Conservation (phyloP, 2,113 vertebrate species). For the Dendrocopos noguchii region DNA sequence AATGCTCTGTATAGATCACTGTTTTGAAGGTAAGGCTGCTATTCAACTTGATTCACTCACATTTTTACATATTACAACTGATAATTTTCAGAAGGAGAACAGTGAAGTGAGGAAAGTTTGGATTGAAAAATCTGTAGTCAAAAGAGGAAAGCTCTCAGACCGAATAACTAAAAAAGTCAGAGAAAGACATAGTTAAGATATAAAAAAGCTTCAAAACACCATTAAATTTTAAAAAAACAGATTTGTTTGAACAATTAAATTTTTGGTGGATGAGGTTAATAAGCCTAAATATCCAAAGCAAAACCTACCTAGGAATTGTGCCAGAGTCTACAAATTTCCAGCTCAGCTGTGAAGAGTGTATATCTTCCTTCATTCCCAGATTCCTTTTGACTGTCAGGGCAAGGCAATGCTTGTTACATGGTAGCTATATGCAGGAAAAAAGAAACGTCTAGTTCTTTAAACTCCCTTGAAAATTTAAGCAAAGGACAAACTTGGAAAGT, state of each 20-base stretch:
- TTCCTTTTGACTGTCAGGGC: neutral
- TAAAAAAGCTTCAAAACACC: neutral
- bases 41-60: neutral
- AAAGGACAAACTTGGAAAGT: neutral
- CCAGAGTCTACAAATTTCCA: neutral
- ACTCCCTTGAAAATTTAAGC: neutral
- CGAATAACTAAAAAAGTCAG: neutral
- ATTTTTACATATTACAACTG: neutral
- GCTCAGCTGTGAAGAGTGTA: neutral
- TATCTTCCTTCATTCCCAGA: neutral
- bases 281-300: neutral
- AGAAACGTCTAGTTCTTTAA: neutral
- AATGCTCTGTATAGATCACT: neutral
- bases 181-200: neutral
- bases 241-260: neutral
- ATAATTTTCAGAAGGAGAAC: neutral
- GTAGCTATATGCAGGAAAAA: neutral
- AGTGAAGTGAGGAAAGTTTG: neutral
- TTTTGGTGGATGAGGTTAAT: neutral
- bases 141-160: neutral
- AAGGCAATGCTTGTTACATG: neutral
- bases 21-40: neutral
- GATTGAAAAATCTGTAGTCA: neutral
- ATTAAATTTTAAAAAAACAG: neutral
- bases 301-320: neutral